A percentile compares a stretch with the other conserved stretches of the same genome.
Conservation (phyloP, 2,113 vertebrate species). For the Ramphastos sulfuratus region DNA sequence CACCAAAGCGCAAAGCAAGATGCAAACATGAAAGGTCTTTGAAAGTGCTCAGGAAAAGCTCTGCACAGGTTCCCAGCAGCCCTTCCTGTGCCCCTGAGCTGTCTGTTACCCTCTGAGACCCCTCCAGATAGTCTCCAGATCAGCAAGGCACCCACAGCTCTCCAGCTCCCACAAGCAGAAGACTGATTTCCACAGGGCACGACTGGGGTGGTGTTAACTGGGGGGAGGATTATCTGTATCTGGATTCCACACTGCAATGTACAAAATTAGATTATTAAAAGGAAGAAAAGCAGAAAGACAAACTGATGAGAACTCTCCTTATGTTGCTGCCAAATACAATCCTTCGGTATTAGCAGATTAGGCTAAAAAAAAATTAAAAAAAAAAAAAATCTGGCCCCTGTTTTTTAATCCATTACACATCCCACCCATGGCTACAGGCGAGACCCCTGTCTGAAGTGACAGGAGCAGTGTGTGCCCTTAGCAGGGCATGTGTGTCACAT, state of each 20-base stretch:
- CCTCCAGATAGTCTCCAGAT: neutral
- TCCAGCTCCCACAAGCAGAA: neutral
- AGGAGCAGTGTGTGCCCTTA: neutral
- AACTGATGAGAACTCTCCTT: constrained; percentile 18
- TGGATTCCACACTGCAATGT: neutral
- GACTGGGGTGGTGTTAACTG: neutral
- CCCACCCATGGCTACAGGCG: neutral
- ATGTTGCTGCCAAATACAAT: neutral
- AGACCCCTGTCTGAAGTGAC: accelerated
- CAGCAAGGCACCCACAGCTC: neutral
- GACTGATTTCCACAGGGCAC: neutral
- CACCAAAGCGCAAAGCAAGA: neutral
- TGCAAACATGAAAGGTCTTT: neutral
- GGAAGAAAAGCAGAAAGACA: constrained; percentile 28
- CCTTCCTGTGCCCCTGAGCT: neutral
- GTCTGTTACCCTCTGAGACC: neutral
- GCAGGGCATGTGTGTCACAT: neutral
- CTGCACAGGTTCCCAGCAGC: neutral
- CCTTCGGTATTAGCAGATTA: constrained; percentile 39
- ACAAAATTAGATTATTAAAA: neutral
- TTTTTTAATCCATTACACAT: neutral
- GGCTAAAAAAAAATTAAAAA: neutral
- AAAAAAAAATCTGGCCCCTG: neutral
- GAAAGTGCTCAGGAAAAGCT: neutral
- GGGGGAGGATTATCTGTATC: neutral